These are phyloP conservation scores for Danio jaintianensis DNA, from an alignment of 2,797 vertebrate genomes.

Conservation along the genomic window DNA sequence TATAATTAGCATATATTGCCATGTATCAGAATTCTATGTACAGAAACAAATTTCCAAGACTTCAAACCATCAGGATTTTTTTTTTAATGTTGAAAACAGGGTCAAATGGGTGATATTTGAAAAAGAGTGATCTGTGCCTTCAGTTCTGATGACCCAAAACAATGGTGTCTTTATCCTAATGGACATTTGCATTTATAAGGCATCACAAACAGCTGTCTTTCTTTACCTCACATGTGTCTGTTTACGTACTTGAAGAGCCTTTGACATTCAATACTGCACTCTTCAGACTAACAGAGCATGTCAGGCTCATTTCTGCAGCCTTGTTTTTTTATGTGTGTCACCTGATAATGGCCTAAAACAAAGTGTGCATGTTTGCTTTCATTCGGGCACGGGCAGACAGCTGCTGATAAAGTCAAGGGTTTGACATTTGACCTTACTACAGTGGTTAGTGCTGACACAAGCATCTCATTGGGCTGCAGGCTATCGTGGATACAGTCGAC, in stretches of 20 bases:
- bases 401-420: conserved; percentile 37
- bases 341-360: conserved; percentile 47
- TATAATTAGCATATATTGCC: too few species aligned
- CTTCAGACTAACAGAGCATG: conserved; percentile 39
- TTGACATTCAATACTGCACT: conserved; percentile 48
- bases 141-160: conserved; percentile 12
- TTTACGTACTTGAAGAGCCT: conserved; percentile 29
- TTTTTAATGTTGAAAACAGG: background rate
- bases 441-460: conserved; percentile 55
- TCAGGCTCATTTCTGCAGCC: conserved; percentile 42
- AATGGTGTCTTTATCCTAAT: conserved; percentile 29
- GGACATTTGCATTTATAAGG: background rate
- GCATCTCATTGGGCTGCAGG: conserved; percentile 76
- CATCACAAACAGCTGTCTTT: conserved; percentile 25
- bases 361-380: conserved; percentile 56
- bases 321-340: conserved; percentile 40
- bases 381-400: conserved; percentile 28
- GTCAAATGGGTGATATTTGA: background rate
- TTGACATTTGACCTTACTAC: conserved; percentile 49
- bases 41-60: background rate
- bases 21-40: too few species aligned
- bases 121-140: background rate
- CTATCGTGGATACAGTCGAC: conserved; percentile 98
- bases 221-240: conserved; percentile 37
- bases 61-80: background rate